phyloP scores from a whole-genome alignment of 2,888 invertebrate genomes.

The Amphiduros pacificus region DNA sequence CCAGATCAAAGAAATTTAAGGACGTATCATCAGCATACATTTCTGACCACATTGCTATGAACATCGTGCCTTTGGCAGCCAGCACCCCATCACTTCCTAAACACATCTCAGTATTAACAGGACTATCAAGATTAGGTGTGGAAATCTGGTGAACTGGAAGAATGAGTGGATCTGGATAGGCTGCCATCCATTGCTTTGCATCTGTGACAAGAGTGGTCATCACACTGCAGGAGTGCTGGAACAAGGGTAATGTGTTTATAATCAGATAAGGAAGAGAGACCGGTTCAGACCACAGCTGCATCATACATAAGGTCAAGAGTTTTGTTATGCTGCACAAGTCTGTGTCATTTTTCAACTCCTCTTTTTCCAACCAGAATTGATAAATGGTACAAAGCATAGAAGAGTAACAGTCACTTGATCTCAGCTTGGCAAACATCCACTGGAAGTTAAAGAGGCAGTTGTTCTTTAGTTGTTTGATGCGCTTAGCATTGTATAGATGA shows the following conservation, averaged over 20 bases:
- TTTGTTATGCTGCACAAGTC: constrained; percentile 2
- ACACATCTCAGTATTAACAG: constrained; percentile 7
- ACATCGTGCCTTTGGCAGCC: constrained; percentile 5
- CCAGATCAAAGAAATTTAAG: too few species aligned
- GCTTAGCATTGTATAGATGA: constrained; percentile 22
- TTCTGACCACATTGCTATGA: too few species aligned
- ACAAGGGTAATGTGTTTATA: background rate
- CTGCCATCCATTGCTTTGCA: constrained; percentile 11
- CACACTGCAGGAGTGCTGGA: background rate
- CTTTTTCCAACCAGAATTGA: constrained; percentile 5
- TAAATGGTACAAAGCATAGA: too few species aligned
- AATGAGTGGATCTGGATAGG: constrained; percentile 12
- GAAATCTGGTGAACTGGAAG: constrained; percentile 19
- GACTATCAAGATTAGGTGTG: constrained; percentile 11
- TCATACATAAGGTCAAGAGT: constrained; percentile 18
- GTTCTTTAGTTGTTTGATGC: constrained; percentile 3
- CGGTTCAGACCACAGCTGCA: constrained; percentile 15
- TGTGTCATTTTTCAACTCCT: too few species aligned
- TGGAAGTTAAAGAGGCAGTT: constrained; percentile 22
- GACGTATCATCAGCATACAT: too few species aligned
- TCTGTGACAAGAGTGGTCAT: constrained; percentile 2
- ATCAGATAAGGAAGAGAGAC: constrained; percentile 12
- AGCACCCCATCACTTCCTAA: constrained; percentile 18
- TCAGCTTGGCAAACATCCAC: constrained; percentile 14
- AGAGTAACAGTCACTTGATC: constrained; percentile 16